A percentile compares a stretch with the other conserved stretches of the same genome.
These are phyloP conservation scores for Cremastinae sp. DNA, from an alignment of 2,888 invertebrate genomes.

Conservation along the genomic window DNA sequence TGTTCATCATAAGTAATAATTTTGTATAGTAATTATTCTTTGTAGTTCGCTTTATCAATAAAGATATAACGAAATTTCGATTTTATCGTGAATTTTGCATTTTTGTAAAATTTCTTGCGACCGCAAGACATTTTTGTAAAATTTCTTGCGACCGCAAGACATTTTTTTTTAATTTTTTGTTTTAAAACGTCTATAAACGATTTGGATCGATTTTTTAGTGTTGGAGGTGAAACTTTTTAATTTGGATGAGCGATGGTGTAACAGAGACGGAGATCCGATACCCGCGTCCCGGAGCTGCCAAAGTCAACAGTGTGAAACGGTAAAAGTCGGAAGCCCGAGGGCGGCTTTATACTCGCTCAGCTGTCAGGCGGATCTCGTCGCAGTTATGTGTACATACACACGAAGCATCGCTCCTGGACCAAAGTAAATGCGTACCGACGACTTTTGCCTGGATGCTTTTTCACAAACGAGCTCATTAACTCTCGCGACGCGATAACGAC, in stretches of 20 bases:
- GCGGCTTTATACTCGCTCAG: conserved; percentile 29
- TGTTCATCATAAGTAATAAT: no score
- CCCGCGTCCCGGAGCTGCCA: conserved; percentile 51
- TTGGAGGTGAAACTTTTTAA: conserved; percentile 39
- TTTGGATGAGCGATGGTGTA: conserved; percentile 51
- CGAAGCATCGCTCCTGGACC: not conserved
- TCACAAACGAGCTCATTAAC: conserved; percentile 40
- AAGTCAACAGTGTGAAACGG: conserved; percentile 62
- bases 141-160: not conserved
- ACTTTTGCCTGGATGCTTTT: conserved; percentile 41
- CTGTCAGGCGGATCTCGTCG: conserved; percentile 51
- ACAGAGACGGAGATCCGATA: conserved; percentile 32
- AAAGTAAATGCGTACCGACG: conserved; percentile 30
- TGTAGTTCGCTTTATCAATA: not conserved
- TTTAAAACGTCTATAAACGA: no score
- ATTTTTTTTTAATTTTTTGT: not conserved
- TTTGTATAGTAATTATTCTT: no score
- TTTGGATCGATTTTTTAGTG: not conserved
- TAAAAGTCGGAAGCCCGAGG: conserved; percentile 46
- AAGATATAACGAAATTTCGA: no score
- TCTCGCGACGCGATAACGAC: conserved; percentile 13
- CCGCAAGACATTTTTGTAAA: not conserved
- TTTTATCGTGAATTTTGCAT: no score
- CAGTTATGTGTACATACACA: conserved; percentile 7
- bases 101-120: not conserved